Evolutionary conservation across 92 coral and sea anemone species (phyloP).

Genomic region (Phenganax stokvisi): DNA sequence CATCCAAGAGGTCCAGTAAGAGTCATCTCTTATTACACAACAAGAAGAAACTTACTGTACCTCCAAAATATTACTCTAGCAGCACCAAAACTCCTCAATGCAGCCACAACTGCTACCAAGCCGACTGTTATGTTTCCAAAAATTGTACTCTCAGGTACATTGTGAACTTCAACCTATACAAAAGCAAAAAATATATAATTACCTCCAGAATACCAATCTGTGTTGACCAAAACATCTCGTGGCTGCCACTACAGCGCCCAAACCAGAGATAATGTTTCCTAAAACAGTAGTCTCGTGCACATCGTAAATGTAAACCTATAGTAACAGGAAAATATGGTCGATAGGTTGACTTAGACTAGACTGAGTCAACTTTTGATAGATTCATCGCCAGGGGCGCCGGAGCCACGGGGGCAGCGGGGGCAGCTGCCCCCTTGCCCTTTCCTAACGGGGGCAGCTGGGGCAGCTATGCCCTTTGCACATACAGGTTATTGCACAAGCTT

Average conservation of each 20-base stretch:
- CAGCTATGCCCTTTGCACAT: too few relatives aligned
- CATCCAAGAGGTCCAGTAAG: background rate
- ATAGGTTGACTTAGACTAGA: background rate
- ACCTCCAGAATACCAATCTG: conserved; percentile 40
- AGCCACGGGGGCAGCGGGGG: too few relatives aligned
- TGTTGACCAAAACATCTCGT: conserved; percentile 22
- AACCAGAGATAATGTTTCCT: conserved; percentile 21
- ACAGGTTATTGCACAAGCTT: too few relatives aligned
- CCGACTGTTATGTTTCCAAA: conserved; percentile 28
- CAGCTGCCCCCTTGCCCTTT: too few relatives aligned
- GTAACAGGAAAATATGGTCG: background rate
- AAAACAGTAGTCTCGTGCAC: conserved; percentile 29
- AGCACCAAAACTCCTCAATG: conserved; percentile 19
- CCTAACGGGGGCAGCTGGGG: too few relatives aligned
- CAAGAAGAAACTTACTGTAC: background rate
- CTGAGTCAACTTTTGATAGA: too few relatives aligned
- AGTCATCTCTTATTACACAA: background rate
- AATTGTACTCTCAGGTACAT: conserved; percentile 27
- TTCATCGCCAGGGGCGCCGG: too few relatives aligned
- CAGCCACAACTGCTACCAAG: conserved; percentile 29
- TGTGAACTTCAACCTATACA: conserved; percentile 28
- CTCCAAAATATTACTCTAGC: conserved; percentile 33
- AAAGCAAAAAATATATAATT: background rate
- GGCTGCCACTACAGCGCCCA: conserved; percentile 20
- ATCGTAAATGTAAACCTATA: conserved; percentile 31